A percentile compares a stretch with the other conserved stretches of the same genome.
Evolutionary conservation across 2,113 vertebrate genomes (phyloP).

Genomic region (Halcyon malimbica): DNA sequence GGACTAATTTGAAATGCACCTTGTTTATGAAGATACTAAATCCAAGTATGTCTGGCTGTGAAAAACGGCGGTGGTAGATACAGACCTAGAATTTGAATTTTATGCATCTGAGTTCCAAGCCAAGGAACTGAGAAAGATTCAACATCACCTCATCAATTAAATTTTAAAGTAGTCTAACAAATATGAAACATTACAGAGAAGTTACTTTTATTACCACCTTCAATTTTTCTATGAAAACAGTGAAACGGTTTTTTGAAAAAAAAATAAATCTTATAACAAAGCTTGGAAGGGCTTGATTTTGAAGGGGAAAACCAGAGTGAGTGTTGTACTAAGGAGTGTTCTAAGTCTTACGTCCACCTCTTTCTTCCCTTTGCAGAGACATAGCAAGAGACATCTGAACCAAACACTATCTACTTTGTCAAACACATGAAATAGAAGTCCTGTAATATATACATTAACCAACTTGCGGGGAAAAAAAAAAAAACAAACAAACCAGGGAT

Average conservation of each 20-base stretch:
- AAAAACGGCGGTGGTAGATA: not conserved
- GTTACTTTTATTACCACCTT: not conserved
- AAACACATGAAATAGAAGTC: not conserved
- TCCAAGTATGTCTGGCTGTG: not conserved
- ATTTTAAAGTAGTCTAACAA: conserved; percentile 1
- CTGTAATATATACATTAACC: not conserved
- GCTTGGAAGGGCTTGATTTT: not conserved
- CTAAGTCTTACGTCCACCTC: not conserved
- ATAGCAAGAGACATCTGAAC: no score
- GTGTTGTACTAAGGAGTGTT: not conserved
- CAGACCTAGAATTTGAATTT: not conserved
- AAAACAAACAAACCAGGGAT: not conserved
- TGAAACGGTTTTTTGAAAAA: not conserved
- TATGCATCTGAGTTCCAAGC: not conserved
- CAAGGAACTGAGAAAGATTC: not conserved
- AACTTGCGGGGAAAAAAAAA: not conserved
- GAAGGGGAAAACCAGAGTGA: not conserved
- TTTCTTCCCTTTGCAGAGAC: not conserved
- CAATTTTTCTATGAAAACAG: not conserved
- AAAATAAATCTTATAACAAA: not conserved
- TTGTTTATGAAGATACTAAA: conserved; percentile 21
- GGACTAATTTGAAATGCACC: conserved; percentile 1
- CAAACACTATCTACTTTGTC: not conserved
- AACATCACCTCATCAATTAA: not conserved
- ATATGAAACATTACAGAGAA: not conserved